Conservation (phyloP, 1,140 invertebrate species). For the Protaetia brevitarsis region DNA sequence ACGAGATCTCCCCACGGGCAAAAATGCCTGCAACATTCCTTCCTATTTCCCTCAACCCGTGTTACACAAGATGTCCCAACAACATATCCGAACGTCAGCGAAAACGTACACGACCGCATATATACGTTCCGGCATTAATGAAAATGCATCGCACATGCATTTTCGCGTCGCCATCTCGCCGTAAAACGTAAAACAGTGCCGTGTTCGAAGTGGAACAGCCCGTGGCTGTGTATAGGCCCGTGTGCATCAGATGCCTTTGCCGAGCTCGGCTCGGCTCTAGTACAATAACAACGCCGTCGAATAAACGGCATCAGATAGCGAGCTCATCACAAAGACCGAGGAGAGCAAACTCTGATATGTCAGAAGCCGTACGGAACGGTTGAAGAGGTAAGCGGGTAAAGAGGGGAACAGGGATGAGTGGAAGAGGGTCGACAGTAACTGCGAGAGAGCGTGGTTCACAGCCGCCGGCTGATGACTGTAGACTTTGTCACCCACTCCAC, state of each 20-base stretch:
- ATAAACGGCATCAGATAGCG: conserved; percentile 21
- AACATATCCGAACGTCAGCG: too few species aligned
- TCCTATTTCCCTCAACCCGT: too few species aligned
- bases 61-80: too few species aligned
- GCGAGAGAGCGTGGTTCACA: conserved; percentile 20
- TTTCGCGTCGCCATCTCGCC: background rate
- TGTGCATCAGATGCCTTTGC: conserved; percentile 14
- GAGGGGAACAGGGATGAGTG: conserved; percentile 3
- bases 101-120: too few species aligned
- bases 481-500: conserved; percentile 29
- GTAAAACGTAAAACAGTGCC: conserved; percentile 2
- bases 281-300: background rate
- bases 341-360: conserved; percentile 22
- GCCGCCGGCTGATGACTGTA: conserved; percentile 27
- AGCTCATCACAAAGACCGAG: conserved; percentile 22
- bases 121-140: conserved; percentile 1
- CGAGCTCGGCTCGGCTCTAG: conserved; percentile 2
- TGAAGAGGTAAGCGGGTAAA: conserved; percentile 11
- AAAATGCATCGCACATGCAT: conserved; percentile 8
- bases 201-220: background rate
- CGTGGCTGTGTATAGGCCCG: conserved; percentile 13
- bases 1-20: too few species aligned
- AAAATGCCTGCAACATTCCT: too few species aligned
- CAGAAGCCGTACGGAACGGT: conserved; percentile 11
- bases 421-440: conserved; percentile 17